Percentiles rank a stretch among this genome's conserved stretches.
Evolutionary conservation across 2,888 invertebrate genomes (phyloP).

Genomic region (Ectobius pallidus): DNA sequence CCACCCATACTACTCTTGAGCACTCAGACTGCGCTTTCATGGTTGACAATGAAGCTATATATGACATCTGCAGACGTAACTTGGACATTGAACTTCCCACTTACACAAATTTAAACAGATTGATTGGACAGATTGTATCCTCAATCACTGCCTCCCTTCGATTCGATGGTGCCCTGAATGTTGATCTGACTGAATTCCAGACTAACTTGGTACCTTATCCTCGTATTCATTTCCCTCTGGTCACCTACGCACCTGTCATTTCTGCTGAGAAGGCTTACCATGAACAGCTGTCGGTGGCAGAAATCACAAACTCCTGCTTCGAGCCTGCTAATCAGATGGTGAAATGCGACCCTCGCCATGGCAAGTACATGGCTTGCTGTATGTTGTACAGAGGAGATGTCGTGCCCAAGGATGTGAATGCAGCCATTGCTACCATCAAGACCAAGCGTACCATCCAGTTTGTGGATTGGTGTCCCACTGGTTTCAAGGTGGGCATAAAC

Average conservation of each 20-base stretch:
- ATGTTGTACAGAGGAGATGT: conserved; percentile 66
- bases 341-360: no score
- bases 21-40: conserved; percentile 70
- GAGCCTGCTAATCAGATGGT: no score
- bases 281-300: conserved; percentile 88
- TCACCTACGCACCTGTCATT: no score
- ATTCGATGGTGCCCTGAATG: conserved; percentile 67
- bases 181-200: conserved; percentile 68
- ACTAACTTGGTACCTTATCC: conserved; percentile 67
- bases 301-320: conserved; percentile 95
- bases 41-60: no score
- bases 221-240: no score
- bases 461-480: no score
- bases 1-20: conserved; percentile 66
- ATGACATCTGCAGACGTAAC: conserved; percentile 65
- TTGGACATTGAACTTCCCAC: conserved; percentile 64
- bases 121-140: conserved; percentile 66
- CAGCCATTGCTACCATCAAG: conserved; percentile 45
- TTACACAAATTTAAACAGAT: conserved; percentile 66
- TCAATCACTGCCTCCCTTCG: conserved; percentile 65
- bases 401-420: conserved; percentile 55
- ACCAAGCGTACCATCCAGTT: conserved; percentile 47
- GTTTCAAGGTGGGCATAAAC: no score
- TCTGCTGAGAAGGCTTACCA: no score
- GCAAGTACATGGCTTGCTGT: no score